Evolutionary conservation across 2,888 invertebrate species (phyloP), one percentile per base, ranked within the genome.

Genomic region (Blastobasis adustella): DNA sequence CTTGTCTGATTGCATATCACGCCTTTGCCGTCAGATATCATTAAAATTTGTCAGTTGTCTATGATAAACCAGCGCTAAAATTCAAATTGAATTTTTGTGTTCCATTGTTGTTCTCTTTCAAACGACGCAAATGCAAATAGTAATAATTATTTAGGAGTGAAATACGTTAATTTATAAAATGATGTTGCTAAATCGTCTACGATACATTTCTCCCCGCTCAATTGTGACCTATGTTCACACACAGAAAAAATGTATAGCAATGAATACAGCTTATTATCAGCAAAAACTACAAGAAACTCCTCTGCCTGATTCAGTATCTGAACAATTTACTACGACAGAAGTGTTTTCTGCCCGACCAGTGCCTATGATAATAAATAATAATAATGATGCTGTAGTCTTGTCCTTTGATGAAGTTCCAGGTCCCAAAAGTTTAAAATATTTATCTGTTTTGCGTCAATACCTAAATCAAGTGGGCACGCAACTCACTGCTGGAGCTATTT

Each of bases 361-460:
- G 51, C 81, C 85, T 38, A 73, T 81, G 72, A 58, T 82, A 45
- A 52, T 78, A n/a, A 62, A 69, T 49, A 73, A 68, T 53, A 84
- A 79, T 52, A 84, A 79, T 52, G 82, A 84, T 37, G 65, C 73
- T 5, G 63, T 79, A 8, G 69, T 82, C 51, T 69, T 88, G 46
- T 71, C 91, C 0, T 92, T 93, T 66, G 92, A 92, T 56, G 91
- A 92, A 0, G 89, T 93, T 23, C 93, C 93, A 0, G 92, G 93
- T 0, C 93, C 93, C 0, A 82, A 82, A 51, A 66, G 88, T 37
- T 74, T 93, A 37, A 90, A 90, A 62, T 76, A 90, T 47, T 79
- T 92, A 62, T 90, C 92, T 6, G 90, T 77, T 63, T 73, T 90
- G 57, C 91, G 92, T 73, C 89, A 85, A 62, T 90, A 91, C 71